Percentiles rank a stretch among this genome's conserved stretches.
phyloP scores from a whole-genome alignment of 2,113 vertebrate genomes.

The Haliaeetus leucogaster region DNA sequence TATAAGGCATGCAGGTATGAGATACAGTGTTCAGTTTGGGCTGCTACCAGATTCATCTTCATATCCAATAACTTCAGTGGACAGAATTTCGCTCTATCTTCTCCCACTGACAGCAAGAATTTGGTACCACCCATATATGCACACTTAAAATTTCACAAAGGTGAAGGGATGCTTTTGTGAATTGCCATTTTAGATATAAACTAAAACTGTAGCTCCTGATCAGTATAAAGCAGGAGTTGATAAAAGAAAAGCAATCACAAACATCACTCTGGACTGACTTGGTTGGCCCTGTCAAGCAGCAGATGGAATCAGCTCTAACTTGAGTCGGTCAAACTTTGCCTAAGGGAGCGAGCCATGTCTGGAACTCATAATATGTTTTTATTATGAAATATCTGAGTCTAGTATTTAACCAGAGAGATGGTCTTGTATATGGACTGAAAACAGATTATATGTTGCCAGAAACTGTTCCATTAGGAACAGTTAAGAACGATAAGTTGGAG shows the following conservation, averaged over 20 bases:
- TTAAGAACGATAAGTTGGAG: not conserved
- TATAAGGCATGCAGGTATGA: not conserved
- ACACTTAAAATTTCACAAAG: not conserved
- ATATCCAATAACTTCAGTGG: not conserved
- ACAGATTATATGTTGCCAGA: not conserved
- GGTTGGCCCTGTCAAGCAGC: not conserved
- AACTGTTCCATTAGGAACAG: not conserved
- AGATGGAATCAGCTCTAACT: not conserved
- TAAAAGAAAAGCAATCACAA: not conserved
- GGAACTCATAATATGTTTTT: not conserved
- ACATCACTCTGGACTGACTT: not conserved
- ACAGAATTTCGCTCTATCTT: not conserved
- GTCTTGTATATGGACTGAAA: not conserved
- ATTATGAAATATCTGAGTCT: not conserved
- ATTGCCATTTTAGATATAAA: not conserved
- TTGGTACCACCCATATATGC: fast-evolving
- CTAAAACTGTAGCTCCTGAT: not conserved
- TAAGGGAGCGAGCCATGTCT: not conserved
- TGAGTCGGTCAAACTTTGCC: not conserved
- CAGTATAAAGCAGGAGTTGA: not conserved
- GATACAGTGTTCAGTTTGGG: not conserved
- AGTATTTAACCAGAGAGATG: not conserved
- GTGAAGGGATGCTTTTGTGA: not conserved
- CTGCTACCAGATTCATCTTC: not conserved
- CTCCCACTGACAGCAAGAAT: not conserved